A percentile compares a stretch with the other conserved stretches of the same genome.
Evolutionary conservation across 2,113 vertebrate species (phyloP).

Genomic region (Poeciliopsis retropinna): DNA sequence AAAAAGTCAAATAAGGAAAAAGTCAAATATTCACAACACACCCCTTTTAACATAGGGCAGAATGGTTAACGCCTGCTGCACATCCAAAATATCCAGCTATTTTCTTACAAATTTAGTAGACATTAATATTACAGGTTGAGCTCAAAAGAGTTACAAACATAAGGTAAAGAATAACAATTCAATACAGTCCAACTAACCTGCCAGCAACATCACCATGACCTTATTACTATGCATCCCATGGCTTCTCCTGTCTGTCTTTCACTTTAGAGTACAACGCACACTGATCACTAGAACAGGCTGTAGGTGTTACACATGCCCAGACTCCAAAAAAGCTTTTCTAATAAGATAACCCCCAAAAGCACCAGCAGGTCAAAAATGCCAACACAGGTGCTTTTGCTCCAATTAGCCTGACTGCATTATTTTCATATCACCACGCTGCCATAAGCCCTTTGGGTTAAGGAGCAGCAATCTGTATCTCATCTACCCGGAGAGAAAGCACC

Average conservation of each 20-base stretch:
- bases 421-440: slow-evolving; percentile 57
- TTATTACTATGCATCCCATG: slow-evolving; percentile 55
- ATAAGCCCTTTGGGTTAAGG: slow-evolving; percentile 54
- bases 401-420: slow-evolving; percentile 58
- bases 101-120: not conserved
- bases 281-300: slow-evolving; percentile 46
- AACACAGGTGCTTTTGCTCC: slow-evolving; percentile 45
- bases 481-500: slow-evolving; percentile 20
- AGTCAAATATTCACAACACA: too few species aligned
- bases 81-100: not conserved
- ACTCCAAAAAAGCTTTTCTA: slow-evolving; percentile 51
- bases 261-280: slow-evolving; percentile 28
- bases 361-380: slow-evolving; percentile 44
- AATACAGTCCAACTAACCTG: slow-evolving; percentile 18
- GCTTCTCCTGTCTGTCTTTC: slow-evolving; percentile 45
- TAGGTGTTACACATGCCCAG: slow-evolving; percentile 50
- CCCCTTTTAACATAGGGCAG: too few species aligned
- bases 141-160: not conserved
- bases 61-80: not conserved
- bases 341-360: slow-evolving; percentile 25
- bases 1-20: too few species aligned
- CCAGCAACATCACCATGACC: slow-evolving; percentile 22
- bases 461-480: slow-evolving; percentile 40
- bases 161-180: slow-evolving; percentile 7
- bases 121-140: not conserved